phyloP scores from a whole-genome alignment of 2,113 vertebrate genomes.

The Erythrocercus mccallii region DNA sequence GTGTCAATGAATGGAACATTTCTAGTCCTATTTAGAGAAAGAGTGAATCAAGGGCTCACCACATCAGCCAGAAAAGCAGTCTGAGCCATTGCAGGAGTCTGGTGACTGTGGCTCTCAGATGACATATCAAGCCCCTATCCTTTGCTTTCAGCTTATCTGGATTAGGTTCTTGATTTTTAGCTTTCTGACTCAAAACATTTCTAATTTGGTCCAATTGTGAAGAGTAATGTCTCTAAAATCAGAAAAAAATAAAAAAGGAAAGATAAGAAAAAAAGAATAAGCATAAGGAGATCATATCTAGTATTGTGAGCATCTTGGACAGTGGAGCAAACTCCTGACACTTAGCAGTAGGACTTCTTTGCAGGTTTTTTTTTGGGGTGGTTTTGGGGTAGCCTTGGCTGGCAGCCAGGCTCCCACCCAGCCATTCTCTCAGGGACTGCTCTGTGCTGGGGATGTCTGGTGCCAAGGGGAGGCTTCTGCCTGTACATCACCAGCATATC shows the following conservation, averaged over 20 bases:
- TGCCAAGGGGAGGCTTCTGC: background rate
- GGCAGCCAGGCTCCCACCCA: background rate
- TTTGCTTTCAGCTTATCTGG: background rate
- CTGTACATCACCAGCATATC: background rate
- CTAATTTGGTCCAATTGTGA: background rate
- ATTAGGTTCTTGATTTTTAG: background rate
- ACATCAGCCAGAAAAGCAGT: background rate
- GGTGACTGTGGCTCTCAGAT: background rate
- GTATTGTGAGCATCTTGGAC: background rate
- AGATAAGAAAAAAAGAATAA: background rate
- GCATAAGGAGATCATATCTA: background rate
- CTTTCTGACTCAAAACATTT: background rate
- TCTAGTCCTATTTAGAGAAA: constrained; percentile 1
- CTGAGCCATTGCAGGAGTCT: background rate
- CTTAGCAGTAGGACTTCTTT: background rate
- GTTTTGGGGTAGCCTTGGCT: background rate
- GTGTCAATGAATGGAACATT: background rate
- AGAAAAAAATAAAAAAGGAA: rapidly evolving
- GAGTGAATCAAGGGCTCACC: background rate
- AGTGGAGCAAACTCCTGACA: background rate
- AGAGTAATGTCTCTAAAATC: background rate
- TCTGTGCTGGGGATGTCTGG: background rate
- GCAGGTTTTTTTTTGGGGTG: rapidly evolving
- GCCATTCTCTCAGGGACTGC: rapidly evolving
- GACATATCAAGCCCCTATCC: background rate